Percentiles rank a stretch among this genome's conserved stretches.
Evolutionary conservation across 2,797 vertebrate genomes (phyloP).

Genomic region (Manis javanica): DNA sequence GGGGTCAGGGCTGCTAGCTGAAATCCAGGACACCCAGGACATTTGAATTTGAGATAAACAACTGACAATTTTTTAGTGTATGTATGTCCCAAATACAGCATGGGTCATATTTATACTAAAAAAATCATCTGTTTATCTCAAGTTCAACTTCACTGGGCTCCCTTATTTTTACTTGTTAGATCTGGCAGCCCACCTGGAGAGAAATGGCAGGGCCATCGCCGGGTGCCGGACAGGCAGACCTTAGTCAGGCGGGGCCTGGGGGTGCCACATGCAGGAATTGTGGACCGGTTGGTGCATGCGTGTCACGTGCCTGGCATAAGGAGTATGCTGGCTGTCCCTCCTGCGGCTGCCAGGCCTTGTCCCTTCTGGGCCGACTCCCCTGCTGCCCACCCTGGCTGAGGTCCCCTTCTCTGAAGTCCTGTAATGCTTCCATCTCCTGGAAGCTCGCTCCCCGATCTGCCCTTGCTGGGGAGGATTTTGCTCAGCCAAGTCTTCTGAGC

Average conservation of each 20-base stretch:
- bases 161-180: not conserved
- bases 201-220: not conserved
- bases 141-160: not conserved
- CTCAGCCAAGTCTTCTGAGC: not conserved
- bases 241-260: too few species aligned
- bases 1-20: not conserved
- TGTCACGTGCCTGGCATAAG: not conserved
- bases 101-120: not conserved
- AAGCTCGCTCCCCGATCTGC: not conserved
- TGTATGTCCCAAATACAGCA: not conserved
- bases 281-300: too few species aligned
- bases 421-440: not conserved
- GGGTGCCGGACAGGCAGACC: not conserved
- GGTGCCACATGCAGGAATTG: not conserved
- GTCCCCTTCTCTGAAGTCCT: not conserved
- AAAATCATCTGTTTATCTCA: not conserved
- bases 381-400: rapidly evolving
- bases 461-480: rapidly evolving
- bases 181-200: not conserved
- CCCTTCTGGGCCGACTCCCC: not conserved
- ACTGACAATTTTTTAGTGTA: not conserved
- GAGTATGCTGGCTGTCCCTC: not conserved
- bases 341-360: not conserved
- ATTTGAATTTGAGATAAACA: not conserved
- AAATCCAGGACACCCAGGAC: not conserved